phyloP scores from a whole-genome alignment of 1,140 invertebrate genomes.

The Halotydeus destructor region DNA sequence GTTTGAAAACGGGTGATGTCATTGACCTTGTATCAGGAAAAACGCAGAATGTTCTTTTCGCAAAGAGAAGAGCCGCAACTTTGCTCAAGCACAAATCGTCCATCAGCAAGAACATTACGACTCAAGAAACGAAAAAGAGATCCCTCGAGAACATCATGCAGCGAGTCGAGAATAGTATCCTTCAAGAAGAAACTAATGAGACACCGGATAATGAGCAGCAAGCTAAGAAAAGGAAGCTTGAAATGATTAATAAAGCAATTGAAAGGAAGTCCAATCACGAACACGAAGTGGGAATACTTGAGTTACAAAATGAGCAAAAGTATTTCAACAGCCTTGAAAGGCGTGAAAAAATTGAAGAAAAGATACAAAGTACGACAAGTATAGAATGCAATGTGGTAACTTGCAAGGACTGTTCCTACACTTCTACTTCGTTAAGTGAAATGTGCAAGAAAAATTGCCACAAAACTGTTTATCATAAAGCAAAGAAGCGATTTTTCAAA shows the following conservation, averaged over 20 bases:
- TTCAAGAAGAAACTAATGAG: not conserved
- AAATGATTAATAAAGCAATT: slow-evolving; percentile 23
- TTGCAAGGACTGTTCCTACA: slow-evolving; percentile 73
- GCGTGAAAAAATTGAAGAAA: slow-evolving; percentile 76
- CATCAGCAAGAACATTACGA: too few species aligned
- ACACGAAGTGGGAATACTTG: slow-evolving; percentile 45
- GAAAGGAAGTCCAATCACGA: slow-evolving; percentile 51
- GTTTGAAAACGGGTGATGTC: too few species aligned
- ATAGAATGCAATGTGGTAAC: slow-evolving; percentile 62
- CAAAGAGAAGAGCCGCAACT: too few species aligned
- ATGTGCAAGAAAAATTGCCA: slow-evolving; percentile 60
- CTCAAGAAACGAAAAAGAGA: too few species aligned
- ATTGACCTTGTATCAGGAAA: too few species aligned
- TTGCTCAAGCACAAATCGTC: too few species aligned
- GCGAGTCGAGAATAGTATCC: too few species aligned
- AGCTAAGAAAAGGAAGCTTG: not conserved
- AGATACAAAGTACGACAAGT: slow-evolving; percentile 65
- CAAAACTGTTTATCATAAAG: slow-evolving; percentile 42
- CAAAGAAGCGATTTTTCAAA: slow-evolving; percentile 70
- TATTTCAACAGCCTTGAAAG: slow-evolving; percentile 71
- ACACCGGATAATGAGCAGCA: not conserved
- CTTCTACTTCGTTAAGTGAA: slow-evolving; percentile 57
- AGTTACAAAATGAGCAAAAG: slow-evolving; percentile 51
- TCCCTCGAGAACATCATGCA: too few species aligned
- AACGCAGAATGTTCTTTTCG: too few species aligned